These are phyloP conservation scores for Axinella damicornis DNA, from an alignment of 37 sponge, comb jelly and placozoan genomes.

Conservation along the genomic window DNA sequence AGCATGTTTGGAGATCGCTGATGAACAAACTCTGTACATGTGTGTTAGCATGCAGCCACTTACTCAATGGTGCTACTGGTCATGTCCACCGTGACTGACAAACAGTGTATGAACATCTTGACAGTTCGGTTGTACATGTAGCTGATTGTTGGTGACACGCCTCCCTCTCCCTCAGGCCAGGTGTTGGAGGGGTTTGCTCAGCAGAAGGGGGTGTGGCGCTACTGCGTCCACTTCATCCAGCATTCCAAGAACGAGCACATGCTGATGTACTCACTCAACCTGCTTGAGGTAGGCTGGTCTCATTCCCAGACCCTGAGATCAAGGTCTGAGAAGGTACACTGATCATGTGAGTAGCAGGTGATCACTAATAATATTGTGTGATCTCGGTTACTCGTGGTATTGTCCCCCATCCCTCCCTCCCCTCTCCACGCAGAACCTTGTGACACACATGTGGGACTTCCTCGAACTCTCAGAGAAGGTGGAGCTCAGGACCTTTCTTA, in stretches of 20 bases:
- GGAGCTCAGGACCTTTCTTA: slow-evolving; percentile 61
- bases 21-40: too few species aligned
- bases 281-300: slow-evolving; percentile 67
- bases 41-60: too few species aligned
- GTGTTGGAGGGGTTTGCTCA: slow-evolving; percentile 66
- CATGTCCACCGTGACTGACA: too few species aligned
- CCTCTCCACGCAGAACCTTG: slow-evolving; percentile 47
- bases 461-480: slow-evolving; percentile 22
- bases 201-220: slow-evolving; percentile 66
- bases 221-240: slow-evolving; percentile 81
- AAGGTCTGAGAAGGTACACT: not conserved
- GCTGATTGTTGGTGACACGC: not conserved
- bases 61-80: too few species aligned
- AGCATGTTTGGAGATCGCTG: too few species aligned
- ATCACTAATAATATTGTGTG: slow-evolving; percentile 1
- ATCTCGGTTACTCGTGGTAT: not conserved
- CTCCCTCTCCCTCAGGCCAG: slow-evolving; percentile 32
- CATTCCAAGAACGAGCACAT: slow-evolving; percentile 71
- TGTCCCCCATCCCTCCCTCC: not conserved
- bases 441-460: slow-evolving; percentile 62
- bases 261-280: slow-evolving; percentile 84
- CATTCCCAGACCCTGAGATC: too few species aligned
- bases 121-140: too few species aligned
- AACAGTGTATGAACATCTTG: too few species aligned
- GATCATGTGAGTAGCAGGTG: not conserved